A percentile compares a stretch with the other conserved stretches of the same genome.
phyloP scores from a whole-genome alignment of 2,888 invertebrate species.

The Clitarchus hookeri region DNA sequence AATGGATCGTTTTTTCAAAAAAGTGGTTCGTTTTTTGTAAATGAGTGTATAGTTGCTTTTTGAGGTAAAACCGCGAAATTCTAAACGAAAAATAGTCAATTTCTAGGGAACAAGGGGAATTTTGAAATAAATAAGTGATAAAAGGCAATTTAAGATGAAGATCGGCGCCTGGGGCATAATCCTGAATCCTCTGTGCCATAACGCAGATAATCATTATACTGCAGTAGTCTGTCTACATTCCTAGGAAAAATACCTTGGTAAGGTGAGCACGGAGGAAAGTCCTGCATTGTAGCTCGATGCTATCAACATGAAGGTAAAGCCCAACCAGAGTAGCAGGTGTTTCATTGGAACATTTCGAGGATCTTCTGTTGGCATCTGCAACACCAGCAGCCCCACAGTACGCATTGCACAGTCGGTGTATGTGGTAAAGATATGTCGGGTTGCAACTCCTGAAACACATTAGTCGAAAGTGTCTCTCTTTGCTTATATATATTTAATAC shows the following conservation, averaged over 20 bases:
- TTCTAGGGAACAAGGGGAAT: no score
- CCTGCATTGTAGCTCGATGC: constrained; percentile 70
- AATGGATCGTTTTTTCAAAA: no score
- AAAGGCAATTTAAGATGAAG: no score
- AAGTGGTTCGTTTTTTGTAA: no score
- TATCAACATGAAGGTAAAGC: constrained; percentile 62
- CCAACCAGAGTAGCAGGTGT: constrained; percentile 58
- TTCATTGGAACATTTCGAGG: constrained; percentile 41
- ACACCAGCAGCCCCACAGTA: constrained; percentile 34
- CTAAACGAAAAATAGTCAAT: no score
- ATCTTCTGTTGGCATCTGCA: constrained; percentile 34
- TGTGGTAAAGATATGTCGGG: constrained; percentile 63
- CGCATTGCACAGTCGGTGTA: constrained; percentile 46
- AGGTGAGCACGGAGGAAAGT: constrained; percentile 67
- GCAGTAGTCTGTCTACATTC: no score
- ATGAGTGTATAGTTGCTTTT: no score
- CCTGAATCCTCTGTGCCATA: no score
- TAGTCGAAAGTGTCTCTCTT: constrained; percentile 45
- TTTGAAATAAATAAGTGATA: no score
- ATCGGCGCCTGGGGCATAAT: no score
- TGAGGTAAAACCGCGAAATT: no score
- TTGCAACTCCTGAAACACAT: constrained; percentile 64
- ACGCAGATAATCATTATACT: no score
- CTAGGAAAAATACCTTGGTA: constrained; percentile 58
- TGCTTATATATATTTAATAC: constrained; percentile 46